A percentile compares a stretch with the other conserved stretches of the same genome.
phyloP scores from a whole-genome alignment of 2,113 vertebrate species.

The Neolamprologus fasciatus region DNA sequence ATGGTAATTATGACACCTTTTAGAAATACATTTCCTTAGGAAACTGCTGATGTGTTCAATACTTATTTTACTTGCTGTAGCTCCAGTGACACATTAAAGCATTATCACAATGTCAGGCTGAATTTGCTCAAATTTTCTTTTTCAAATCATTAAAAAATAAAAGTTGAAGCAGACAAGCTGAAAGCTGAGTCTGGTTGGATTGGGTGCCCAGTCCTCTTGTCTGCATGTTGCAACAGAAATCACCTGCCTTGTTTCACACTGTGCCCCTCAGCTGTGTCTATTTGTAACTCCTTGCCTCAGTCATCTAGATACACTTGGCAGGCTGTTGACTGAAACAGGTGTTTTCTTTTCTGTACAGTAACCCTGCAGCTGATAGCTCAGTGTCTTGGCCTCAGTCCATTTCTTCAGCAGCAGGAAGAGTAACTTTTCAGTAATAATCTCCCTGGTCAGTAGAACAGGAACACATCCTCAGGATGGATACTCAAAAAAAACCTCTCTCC shows the following conservation, averaged over 20 bases:
- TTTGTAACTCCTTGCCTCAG: neutral
- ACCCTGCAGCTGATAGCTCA: neutral
- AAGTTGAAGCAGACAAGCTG: neutral
- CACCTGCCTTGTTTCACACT: neutral
- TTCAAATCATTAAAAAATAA: neutral
- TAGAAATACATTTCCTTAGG: neutral
- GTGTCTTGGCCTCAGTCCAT: neutral
- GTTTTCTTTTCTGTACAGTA: neutral
- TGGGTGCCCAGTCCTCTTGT: neutral
- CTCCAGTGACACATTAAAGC: neutral
- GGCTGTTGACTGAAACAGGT: neutral
- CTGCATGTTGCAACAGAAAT: neutral
- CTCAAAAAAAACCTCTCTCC: slow-evolving; percentile 8
- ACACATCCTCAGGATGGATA: slow-evolving; percentile 42
- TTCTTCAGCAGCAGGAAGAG: neutral
- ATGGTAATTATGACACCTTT: neutral
- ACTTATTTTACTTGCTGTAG: neutral
- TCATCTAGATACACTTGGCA: neutral
- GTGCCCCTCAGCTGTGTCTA: neutral
- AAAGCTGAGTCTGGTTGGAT: neutral
- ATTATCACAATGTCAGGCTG: neutral
- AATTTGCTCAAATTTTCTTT: neutral
- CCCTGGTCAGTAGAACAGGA: neutral
- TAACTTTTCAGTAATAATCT: slow-evolving; percentile 13
- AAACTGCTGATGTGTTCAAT: neutral